Evolutionary conservation across 2,113 vertebrate species (phyloP).

Genomic region (Gnathochromis pfefferi): DNA sequence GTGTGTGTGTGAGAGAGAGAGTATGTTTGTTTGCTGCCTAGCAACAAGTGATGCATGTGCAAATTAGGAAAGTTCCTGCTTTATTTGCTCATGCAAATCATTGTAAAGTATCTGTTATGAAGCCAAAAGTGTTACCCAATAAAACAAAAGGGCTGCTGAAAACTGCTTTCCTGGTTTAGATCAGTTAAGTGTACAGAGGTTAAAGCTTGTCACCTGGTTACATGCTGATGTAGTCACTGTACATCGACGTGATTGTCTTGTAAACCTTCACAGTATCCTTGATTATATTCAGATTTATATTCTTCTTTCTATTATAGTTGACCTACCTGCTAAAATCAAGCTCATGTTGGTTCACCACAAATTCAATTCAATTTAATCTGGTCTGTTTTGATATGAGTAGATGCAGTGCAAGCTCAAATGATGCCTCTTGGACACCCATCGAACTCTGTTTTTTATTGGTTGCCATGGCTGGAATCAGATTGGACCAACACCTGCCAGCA

Average conservation of each 20-base stretch:
- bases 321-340: neutral
- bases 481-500: conserved; percentile 10
- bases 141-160: conserved; percentile 7
- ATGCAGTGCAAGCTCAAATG: neutral
- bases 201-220: neutral
- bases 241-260: neutral
- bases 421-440: neutral
- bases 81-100: conserved; percentile 42
- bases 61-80: conserved; percentile 45
- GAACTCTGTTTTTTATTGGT: neutral
- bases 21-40: conserved; percentile 53
- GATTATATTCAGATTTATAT: neutral
- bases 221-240: neutral
- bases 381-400: neutral
- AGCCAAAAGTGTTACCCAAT: conserved; percentile 1
- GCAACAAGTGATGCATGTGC: conserved; percentile 55
- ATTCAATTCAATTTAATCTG: neutral
- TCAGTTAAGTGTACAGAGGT: neutral
- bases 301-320: neutral
- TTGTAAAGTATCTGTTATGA: conserved; percentile 22
- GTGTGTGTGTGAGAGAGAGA: neutral
- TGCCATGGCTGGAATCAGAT: conserved; percentile 5
- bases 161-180: neutral
- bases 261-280: neutral
- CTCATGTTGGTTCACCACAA: neutral